These are phyloP conservation scores for Drosophila erecta DNA, from an alignment of 1,140 invertebrate species.

Conservation along the genomic window DNA sequence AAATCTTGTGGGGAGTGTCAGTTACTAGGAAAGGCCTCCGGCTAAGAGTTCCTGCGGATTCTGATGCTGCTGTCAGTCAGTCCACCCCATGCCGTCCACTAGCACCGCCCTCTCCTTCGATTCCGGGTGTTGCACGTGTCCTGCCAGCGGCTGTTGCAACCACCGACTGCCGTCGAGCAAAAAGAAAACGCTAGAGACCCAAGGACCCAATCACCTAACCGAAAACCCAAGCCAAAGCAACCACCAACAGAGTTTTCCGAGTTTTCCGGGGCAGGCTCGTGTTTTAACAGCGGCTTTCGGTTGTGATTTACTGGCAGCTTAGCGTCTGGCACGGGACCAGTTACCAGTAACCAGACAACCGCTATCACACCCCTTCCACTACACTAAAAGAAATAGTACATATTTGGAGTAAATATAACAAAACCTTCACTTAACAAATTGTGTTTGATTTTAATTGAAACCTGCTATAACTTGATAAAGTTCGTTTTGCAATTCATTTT, in stretches of 20 bases:
- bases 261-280: slow-evolving; percentile 54
- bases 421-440: too few species aligned
- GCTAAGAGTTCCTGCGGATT: slow-evolving; percentile 13
- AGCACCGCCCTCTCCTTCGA: slow-evolving; percentile 13
- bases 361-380: neutral
- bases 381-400: neutral
- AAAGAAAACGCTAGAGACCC: slow-evolving; percentile 8
- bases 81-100: slow-evolving; percentile 4
- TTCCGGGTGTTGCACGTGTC: slow-evolving; percentile 45
- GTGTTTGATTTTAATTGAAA: too few species aligned
- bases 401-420: neutral
- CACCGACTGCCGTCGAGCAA: slow-evolving; percentile 14
- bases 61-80: slow-evolving; percentile 39
- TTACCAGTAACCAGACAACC: slow-evolving; percentile 18
- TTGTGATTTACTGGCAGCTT: slow-evolving; percentile 82
- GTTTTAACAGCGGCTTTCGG: slow-evolving; percentile 83
- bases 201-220: slow-evolving; percentile 26
- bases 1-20: slow-evolving; percentile 57
- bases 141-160: slow-evolving; percentile 49
- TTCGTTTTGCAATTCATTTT: too few species aligned
- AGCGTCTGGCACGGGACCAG: slow-evolving; percentile 67
- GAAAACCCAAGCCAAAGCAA: slow-evolving; percentile 28
- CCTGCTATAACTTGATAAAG: too few species aligned
- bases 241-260: slow-evolving; percentile 52
- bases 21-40: slow-evolving; percentile 30